Conservation (phyloP, 2,113 vertebrate species). For the Chloebia gouldiae region DNA sequence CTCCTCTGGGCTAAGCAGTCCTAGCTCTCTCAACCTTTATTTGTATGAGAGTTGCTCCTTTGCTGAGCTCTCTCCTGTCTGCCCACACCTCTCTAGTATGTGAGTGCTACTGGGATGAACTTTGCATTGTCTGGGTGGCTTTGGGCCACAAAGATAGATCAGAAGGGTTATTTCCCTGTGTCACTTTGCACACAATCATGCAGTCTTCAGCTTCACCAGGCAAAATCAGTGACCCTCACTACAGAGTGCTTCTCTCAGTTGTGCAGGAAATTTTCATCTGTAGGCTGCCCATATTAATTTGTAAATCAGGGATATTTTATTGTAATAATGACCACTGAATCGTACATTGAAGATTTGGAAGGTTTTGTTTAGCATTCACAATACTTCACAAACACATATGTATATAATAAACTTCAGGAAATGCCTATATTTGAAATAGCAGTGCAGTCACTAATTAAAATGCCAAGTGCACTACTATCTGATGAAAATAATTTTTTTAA, state of each 20-base stretch:
- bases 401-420: background rate
- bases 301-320: background rate
- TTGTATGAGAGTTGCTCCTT: background rate
- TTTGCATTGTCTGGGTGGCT: fast-evolving
- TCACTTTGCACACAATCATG: background rate
- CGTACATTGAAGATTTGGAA: background rate
- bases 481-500: background rate
- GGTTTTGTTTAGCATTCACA: background rate
- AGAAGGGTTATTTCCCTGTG: background rate
- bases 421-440: background rate
- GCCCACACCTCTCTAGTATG: fast-evolving
- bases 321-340: background rate
- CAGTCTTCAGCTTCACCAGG: background rate
- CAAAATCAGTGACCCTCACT: fast-evolving
- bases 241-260: background rate
- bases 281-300: background rate
- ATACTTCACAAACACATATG: background rate
- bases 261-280: background rate
- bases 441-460: background rate
- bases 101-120: background rate
- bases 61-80: background rate
- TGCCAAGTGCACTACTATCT: background rate
- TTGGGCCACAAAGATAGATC: background rate
- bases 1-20: background rate
- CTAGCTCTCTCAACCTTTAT: background rate